Conservation (phyloP, 2,797 vertebrate species). For the Sardinella longiceps region DNA sequence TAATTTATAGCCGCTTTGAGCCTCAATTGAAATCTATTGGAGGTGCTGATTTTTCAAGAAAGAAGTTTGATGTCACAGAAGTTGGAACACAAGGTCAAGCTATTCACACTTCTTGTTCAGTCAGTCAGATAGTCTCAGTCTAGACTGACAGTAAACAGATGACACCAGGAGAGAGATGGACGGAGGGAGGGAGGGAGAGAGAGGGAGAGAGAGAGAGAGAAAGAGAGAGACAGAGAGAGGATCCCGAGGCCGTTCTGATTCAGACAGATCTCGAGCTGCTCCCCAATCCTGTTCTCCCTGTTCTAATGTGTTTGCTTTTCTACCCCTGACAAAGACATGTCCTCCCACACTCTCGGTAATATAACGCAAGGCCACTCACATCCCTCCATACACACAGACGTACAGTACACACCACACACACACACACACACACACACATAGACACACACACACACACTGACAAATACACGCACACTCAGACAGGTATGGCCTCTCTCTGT, state of each 20-base stretch:
- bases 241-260: background rate
- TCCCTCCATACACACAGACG: background rate
- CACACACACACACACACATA: background rate
- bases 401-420: background rate
- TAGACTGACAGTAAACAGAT: slow-evolving; percentile 3
- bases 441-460: background rate
- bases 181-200: background rate
- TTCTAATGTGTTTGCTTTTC: background rate
- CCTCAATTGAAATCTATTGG: background rate
- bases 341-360: background rate
- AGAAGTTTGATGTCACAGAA: background rate
- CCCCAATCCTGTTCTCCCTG: background rate
- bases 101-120: background rate
- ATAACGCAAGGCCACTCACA: background rate
- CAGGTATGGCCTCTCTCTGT: too few relatives aligned
- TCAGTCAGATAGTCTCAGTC: background rate
- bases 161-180: background rate
- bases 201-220: background rate
- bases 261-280: background rate
- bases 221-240: background rate
- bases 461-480: background rate
- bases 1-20: background rate
- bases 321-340: background rate
- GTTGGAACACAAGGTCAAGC: background rate
- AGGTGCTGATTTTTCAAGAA: background rate